phyloP scores from a whole-genome alignment of 2,797 vertebrate genomes.

The Acipenser transmontanus region DNA sequence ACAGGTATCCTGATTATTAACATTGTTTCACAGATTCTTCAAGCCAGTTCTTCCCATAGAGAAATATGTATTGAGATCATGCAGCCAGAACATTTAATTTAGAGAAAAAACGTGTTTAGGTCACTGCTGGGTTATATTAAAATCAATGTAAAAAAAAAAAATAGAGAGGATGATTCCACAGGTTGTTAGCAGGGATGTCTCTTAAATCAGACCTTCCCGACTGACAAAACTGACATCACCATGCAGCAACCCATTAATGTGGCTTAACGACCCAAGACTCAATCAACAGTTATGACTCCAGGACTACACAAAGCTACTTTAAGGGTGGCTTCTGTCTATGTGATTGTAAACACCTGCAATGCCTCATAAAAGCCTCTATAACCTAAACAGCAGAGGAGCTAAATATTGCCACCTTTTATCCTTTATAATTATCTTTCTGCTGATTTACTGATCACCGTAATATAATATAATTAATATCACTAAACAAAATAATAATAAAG shows the following conservation, averaged over 20 bases:
- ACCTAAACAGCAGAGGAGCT: too few species aligned
- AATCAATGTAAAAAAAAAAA: constrained; percentile 4
- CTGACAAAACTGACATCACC: neutral
- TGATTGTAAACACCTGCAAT: too few species aligned
- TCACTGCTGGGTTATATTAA: constrained; percentile 1
- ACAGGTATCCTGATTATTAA: too few species aligned
- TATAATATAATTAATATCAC: too few species aligned
- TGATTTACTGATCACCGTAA: too few species aligned
- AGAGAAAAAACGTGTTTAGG: neutral
- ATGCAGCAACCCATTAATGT: neutral
- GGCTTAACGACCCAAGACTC: neutral
- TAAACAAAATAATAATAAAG: too few species aligned
- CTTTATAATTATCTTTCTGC: too few species aligned
- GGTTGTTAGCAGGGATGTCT: neutral
- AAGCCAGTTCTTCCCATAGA: neutral
- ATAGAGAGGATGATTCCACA: neutral
- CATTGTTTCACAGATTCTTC: neutral
- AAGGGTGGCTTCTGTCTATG: neutral
- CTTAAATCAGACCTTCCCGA: neutral
- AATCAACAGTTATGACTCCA: neutral
- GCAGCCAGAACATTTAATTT: constrained; percentile 3
- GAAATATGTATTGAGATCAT: neutral
- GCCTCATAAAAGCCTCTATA: too few species aligned
- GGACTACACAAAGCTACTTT: neutral
- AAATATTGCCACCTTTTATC: too few species aligned